Evolutionary conservation across 2,797 vertebrate species (phyloP), one percentile per base, ranked within the genome.

Genomic region (Artibeus jamaicensis): DNA sequence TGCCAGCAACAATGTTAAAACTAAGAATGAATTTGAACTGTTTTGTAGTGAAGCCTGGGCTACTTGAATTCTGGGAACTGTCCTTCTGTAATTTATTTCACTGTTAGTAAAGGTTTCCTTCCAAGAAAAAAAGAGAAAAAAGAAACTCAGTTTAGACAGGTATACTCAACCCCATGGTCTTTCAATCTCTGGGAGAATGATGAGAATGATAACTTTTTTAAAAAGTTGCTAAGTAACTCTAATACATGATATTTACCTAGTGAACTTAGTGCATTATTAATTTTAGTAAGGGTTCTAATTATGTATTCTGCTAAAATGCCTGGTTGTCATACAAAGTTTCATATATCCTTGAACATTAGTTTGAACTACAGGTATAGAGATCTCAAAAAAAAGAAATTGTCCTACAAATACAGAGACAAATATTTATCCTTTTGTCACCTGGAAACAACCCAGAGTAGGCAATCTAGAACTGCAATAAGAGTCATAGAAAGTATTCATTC

Each of bases 21-120:
- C 39, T 89, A 79, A 94, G 57, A 94, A 67, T 62, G 74, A 62
- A 73, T 10, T 57, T 62, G 62, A 55, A 67, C 9, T 50, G 3
- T 65, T 94, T 62, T 62, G 1, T 68, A 55, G 22, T 46, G 34
- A 71, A 82, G 19, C 2, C 48, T 86, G 19, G 22, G 1, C 37
- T 85, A n/a, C 59, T 68, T 88, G n/a, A 88, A 48, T 89, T 85
- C 59, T 91, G 55, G 18, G 29, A 92, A 85, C 82, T 89, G 14
- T 59, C 21, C 39, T 26, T 81, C 18, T 67, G 3, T 86, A 32
- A 22, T 29, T 55, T 37, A n/a, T 37, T 67, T 89, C 6, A 74
- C 18, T 67, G 12, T 81, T 67, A 34, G 2, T 77, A 86, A 77
- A 79, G n/a, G 14, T 53, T 48, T 2, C 6, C 11, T 90, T 89